Evolutionary conservation across 2,888 invertebrate species (phyloP).

Genomic region (Rhorus exstirpatorius): DNA sequence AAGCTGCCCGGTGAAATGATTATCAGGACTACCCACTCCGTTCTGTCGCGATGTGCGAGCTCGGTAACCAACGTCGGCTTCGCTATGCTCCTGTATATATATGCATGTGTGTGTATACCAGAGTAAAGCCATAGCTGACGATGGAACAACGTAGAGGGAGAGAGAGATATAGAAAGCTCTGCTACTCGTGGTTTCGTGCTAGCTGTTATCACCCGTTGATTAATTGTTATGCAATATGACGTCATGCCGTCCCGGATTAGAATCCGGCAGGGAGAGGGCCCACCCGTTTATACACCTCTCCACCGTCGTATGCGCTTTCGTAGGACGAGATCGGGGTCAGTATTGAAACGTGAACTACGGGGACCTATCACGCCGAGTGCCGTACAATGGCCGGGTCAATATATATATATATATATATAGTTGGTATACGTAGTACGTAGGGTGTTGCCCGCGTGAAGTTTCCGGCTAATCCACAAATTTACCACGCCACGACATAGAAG

Average conservation of each 20-base stretch:
- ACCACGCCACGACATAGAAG: slow-evolving; percentile 85
- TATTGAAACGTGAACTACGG: slow-evolving; percentile 60
- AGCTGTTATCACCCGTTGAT: slow-evolving; percentile 85
- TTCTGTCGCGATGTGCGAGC: slow-evolving; percentile 65
- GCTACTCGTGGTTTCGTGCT: slow-evolving; percentile 76
- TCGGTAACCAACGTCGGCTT: slow-evolving; percentile 73
- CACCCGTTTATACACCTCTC: slow-evolving; percentile 69
- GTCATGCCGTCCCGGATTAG: slow-evolving; percentile 85
- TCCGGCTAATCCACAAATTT: slow-evolving; percentile 85
- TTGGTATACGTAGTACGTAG: slow-evolving; percentile 58
- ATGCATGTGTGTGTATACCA: slow-evolving; percentile 26
- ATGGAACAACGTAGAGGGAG: slow-evolving; percentile 48
- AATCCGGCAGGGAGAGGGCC: slow-evolving; percentile 79
- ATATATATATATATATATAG: slow-evolving; percentile 17
- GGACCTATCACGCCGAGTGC: slow-evolving; percentile 73
- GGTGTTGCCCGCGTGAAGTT: slow-evolving; percentile 81
- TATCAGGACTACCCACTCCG: slow-evolving; percentile 85
- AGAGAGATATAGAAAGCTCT: slow-evolving; percentile 37
- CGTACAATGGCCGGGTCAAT: slow-evolving; percentile 62
- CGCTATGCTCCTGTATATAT: slow-evolving; percentile 37
- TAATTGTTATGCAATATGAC: slow-evolving; percentile 87
- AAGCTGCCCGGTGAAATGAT: slow-evolving; percentile 86
- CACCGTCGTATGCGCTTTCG: slow-evolving; percentile 61
- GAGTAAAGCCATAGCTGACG: slow-evolving; percentile 36
- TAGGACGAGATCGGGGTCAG: slow-evolving; percentile 70